phyloP scores from a whole-genome alignment of 1,140 invertebrate species.

The Maconellicoccus hirsutus region DNA sequence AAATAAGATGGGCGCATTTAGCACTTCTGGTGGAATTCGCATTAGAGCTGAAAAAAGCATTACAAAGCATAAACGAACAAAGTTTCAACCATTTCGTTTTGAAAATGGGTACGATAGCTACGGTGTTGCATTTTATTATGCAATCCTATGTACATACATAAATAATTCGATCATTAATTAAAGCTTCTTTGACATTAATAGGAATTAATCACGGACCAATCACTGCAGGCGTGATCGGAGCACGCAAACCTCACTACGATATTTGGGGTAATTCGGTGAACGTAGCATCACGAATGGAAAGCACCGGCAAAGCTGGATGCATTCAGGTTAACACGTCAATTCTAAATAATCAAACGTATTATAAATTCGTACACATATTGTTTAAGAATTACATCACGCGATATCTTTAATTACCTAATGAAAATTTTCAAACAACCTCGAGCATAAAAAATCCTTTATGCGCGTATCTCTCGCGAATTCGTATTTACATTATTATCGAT shows the following conservation, averaged over 20 bases:
- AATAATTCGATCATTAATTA: neutral
- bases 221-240: constrained; percentile 88
- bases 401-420: too few relatives aligned
- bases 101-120: constrained; percentile 78
- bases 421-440: too few relatives aligned
- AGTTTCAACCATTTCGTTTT: constrained; percentile 92
- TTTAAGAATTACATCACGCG: too few relatives aligned
- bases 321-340: constrained; percentile 61
- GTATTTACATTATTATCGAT: too few relatives aligned
- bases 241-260: constrained; percentile 88
- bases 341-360: neutral
- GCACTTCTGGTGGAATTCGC: constrained; percentile 79
- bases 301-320: constrained; percentile 85
- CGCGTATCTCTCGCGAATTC: too few relatives aligned
- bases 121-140: constrained; percentile 24
- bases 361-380: too few relatives aligned
- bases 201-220: constrained; percentile 91
- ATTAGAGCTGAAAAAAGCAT: constrained; percentile 72
- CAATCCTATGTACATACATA: neutral
- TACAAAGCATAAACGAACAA: constrained; percentile 85
- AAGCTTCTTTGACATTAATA: constrained; percentile 31
- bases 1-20: constrained; percentile 70
- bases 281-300: constrained; percentile 91
- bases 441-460: too few relatives aligned
- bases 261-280: constrained; percentile 96